These are phyloP conservation scores for Hestina assimilis DNA, from an alignment of 1,140 invertebrate genomes.

Conservation along the genomic window DNA sequence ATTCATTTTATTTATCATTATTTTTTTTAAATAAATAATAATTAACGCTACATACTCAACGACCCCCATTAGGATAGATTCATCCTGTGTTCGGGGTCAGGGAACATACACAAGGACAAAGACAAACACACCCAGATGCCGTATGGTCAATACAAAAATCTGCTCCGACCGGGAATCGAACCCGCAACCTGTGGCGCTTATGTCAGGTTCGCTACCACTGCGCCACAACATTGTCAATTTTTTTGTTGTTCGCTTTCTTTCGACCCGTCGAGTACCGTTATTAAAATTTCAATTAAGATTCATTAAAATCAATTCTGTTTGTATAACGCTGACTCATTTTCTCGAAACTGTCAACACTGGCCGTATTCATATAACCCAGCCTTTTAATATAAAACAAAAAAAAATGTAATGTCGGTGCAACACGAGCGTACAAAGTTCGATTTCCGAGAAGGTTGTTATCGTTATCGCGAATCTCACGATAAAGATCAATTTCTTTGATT, in stretches of 20 bases:
- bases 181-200: no score
- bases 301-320: slow-evolving; percentile 23
- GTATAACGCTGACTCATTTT: slow-evolving; percentile 21
- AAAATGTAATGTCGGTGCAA: slow-evolving; percentile 5
- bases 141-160: no score
- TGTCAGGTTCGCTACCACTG: no score
- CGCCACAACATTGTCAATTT: slow-evolving; percentile 5
- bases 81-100: no score
- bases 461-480: slow-evolving; percentile 22
- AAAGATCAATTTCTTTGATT: slow-evolving; percentile 24
- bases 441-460: slow-evolving; percentile 22
- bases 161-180: no score
- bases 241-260: slow-evolving; percentile 10
- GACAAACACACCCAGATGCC: no score
- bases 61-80: no score
- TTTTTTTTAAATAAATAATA: no score
- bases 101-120: no score
- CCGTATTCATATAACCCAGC: slow-evolving; percentile 10
- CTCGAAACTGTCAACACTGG: slow-evolving; percentile 29
- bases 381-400: slow-evolving; percentile 6
- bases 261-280: slow-evolving; percentile 20
- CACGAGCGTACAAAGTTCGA: slow-evolving; percentile 8
- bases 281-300: slow-evolving; percentile 22
- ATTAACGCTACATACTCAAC: no score
- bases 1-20: no score